Evolutionary conservation across 2,113 vertebrate genomes (phyloP), one percentile per base, ranked within the genome.

Genomic region (Tamias sibiricus): DNA sequence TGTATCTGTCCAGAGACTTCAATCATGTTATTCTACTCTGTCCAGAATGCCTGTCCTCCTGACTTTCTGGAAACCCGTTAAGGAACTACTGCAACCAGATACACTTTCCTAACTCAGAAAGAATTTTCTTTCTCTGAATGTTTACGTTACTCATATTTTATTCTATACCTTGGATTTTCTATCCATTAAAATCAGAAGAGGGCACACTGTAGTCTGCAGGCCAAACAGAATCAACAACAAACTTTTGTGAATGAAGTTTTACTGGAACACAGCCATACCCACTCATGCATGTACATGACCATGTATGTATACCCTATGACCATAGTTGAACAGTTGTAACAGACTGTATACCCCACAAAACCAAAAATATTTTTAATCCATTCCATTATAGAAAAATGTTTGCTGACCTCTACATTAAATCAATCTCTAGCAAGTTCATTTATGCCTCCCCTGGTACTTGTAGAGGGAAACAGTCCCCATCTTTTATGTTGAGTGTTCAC

Each of bases 101-200:
- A 42, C 19, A n/a, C 6, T 84, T 5, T 80, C 6, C 3, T 76
- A 72, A 86, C 11, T 83, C 12, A 47, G 16, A 80, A 71, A 85
- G 14, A 2, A 47, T 89, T 85, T 75, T 80, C n/a, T 81, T 75
- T 47, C 76, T 69, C 4, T 80, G 35, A 81, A 68, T 76, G 17
- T n/a, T 83, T 80, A 28, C 9, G n/a, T 79, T 17, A 93, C 5
- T 74, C 42, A n/a, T 37, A 79, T 75, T 75, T 87, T 95, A 94
- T 37, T 19, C 10, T 30, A 4, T 49, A 17, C 1, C 6, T 80
- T 87, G 75, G 12, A 88, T 40, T 93, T 80, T 22, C 8, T 30
- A 79, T 32, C 10, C 44, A 87, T 68, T 91, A 89, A 62, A 94
- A 8, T 85, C 16, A 80, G 6, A 13, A 42, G 1, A 37, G 22